Percentiles rank a stretch among this genome's conserved stretches.
Evolutionary conservation across 2,888 invertebrate genomes (phyloP).

Genomic region (Drosophila yooni): DNA sequence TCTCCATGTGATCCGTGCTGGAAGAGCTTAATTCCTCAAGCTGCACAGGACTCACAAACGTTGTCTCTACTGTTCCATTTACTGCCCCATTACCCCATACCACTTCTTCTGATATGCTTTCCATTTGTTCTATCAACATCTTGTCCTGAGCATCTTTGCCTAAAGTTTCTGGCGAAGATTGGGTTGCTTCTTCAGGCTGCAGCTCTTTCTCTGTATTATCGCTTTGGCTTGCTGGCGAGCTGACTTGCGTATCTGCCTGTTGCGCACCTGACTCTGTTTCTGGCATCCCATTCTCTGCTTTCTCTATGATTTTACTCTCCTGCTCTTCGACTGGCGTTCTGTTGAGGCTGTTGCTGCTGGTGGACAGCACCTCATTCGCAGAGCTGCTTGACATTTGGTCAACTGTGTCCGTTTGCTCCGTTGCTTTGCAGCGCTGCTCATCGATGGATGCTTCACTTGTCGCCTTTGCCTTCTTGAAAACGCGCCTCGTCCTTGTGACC

Average conservation of each 20-base stretch:
- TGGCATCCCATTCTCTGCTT: background rate
- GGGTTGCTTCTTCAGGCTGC: background rate
- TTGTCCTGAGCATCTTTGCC: background rate
- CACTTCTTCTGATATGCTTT: conserved; percentile 7
- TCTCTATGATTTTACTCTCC: background rate
- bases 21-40: conserved; percentile 65
- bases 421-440: background rate
- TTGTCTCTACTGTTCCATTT: conserved; percentile 9
- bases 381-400: background rate
- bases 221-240: no score
- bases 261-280: background rate
- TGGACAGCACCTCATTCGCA: background rate
- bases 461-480: conserved; percentile 1
- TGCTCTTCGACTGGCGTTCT: background rate
- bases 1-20: conserved; percentile 34
- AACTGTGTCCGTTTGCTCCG: background rate
- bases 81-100: background rate
- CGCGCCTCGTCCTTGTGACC: conserved; percentile 17
- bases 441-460: background rate
- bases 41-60: conserved; percentile 39
- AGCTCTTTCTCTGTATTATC: background rate
- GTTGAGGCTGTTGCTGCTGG: background rate
- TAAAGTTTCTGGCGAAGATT: background rate
- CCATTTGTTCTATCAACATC: background rate
- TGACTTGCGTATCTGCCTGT: background rate